Evolutionary conservation across 2,888 invertebrate genomes (phyloP), one percentile per base, ranked within the genome.

Genomic region (Camptogramma bilineatum): DNA sequence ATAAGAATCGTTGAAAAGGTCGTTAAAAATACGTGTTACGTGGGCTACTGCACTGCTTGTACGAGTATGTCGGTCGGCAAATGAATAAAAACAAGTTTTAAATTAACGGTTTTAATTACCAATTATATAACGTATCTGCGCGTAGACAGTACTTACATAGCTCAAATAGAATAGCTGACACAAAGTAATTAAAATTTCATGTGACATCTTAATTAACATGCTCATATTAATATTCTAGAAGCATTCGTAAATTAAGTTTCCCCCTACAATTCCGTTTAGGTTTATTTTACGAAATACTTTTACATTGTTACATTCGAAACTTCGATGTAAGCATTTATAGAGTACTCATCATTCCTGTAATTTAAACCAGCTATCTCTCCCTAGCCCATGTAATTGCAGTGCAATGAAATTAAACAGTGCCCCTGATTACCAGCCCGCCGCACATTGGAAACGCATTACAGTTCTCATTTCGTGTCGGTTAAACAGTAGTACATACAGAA

Each of bases 81-180:
- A 62, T 34, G 54, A 62, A 58, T 47, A 57, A 46, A 66, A 69
- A 65, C 54, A 67, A 53, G 64, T 66, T 68, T 70, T 66, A 72
- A 66, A 68, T 68, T 63, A 64, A 63, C 46, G 57, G 55, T 56
- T 69, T 69, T 71, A 69, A 71, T 70, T 66, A 65, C 61, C 68
- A 68, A 68, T 72, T 70, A 70, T 59, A 65, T 48, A 62, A 64
- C 64, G 66, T 62, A 68, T 54, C 57, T 53, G 50, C 53, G 42
- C 42, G 58, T 48, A 61, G 57, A 58, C 39, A 28, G 21, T 53
- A 13, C 17, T 18, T 2, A 13, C 18, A 5, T 17, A 54, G 58
- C 34, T 51, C 44, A 8, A 7, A 0, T 7, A 46, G 51, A 47
- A 2, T 28, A 54, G 54, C 51, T 62, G 28, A 42, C 13, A 48